Conservation (phyloP, 2,888 invertebrate species). For the Cynaeus angustus region DNA sequence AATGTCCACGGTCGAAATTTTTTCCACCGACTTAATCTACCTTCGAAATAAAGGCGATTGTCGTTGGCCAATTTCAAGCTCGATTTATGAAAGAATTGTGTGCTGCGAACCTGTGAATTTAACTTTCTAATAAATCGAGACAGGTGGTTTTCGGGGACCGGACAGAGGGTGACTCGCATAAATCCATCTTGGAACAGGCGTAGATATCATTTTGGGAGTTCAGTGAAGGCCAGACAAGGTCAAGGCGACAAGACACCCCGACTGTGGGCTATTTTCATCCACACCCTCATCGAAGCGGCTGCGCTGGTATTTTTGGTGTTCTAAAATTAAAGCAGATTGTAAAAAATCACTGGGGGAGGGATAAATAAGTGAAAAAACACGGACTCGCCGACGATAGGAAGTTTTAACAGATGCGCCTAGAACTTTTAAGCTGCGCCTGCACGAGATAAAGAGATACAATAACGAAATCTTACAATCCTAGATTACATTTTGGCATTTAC, state of each 20-base stretch:
- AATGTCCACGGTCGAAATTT: constrained; percentile 66
- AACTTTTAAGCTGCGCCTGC: no score
- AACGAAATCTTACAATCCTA: no score
- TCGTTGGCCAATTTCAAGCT: constrained; percentile 57
- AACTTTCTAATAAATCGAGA: constrained; percentile 63
- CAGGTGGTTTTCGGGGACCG: constrained; percentile 65
- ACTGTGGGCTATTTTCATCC: constrained; percentile 41
- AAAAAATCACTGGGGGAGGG: constrained; percentile 9
- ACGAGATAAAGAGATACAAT: no score
- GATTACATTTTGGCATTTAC: no score
- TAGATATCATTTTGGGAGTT: constrained; percentile 29
- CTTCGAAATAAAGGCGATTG: constrained; percentile 45
- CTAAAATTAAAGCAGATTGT: constrained; percentile 50
- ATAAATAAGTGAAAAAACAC: constrained; percentile 9
- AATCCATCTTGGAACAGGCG: constrained; percentile 34
- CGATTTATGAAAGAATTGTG: constrained; percentile 56
- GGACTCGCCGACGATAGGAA: neutral
- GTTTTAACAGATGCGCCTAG: neutral
- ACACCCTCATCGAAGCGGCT: constrained; percentile 28
- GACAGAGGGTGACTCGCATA: constrained; percentile 49
- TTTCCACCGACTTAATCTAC: constrained; percentile 48
- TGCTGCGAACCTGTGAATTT: constrained; percentile 64
- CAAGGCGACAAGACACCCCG: constrained; percentile 37
- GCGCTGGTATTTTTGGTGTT: constrained; percentile 53
- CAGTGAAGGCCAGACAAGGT: constrained; percentile 43